Conservation (phyloP, 2,113 vertebrate genomes). For the Tympanuchus pallidicinctus region DNA sequence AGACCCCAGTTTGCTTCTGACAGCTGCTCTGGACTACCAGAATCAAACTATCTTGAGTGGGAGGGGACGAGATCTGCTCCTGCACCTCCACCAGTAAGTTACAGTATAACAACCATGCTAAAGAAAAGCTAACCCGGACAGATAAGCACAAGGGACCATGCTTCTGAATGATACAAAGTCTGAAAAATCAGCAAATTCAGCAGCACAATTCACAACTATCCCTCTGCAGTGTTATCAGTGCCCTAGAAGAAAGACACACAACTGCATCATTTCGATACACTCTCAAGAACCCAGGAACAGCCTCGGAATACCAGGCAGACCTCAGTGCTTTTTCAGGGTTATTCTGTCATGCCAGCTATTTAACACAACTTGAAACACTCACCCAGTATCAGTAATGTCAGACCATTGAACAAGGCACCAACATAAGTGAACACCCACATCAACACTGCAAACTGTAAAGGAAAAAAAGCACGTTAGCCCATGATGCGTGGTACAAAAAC, state of each 20-base stretch:
- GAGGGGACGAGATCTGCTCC: not conserved
- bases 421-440: slow-evolving; percentile 99
- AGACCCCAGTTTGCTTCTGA: not conserved
- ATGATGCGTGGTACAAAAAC: not conserved
- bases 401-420: slow-evolving; percentile 97
- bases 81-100: not conserved
- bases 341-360: not conserved
- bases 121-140: not conserved
- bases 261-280: accelerated
- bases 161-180: not conserved
- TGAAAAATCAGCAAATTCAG: not conserved
- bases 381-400: slow-evolving; percentile 96
- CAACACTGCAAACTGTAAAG: slow-evolving; percentile 89
- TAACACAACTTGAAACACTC: slow-evolving; percentile 65
- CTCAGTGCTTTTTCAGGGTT: not conserved
- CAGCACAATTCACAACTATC: accelerated
- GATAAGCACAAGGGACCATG: not conserved
- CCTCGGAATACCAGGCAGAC: not conserved
- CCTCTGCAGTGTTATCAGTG: accelerated
- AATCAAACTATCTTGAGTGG: not conserved
- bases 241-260: not conserved
- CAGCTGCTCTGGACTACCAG: not conserved
- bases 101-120: not conserved
- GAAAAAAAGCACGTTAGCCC: not conserved
- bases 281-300: not conserved